These are phyloP conservation scores for Sciurus vulgaris DNA, from an alignment of 2,797 vertebrate genomes.

Conservation along the genomic window DNA sequence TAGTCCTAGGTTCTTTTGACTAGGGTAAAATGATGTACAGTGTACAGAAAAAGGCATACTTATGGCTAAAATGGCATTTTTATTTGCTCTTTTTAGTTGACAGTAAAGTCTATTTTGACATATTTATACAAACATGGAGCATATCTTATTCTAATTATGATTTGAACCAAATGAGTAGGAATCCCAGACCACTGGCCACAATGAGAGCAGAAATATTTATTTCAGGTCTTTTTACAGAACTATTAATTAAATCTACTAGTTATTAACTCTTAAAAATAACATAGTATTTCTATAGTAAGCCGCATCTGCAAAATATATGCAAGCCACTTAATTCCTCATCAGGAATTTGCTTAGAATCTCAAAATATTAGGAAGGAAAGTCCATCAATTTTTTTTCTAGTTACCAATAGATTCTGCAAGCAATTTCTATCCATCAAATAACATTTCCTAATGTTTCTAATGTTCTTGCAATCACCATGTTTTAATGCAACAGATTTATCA, in stretches of 20 bases:
- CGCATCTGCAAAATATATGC: neutral
- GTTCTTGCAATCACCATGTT: constrained; percentile 45
- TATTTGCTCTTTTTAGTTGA: no score
- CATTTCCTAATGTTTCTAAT: constrained; percentile 5
- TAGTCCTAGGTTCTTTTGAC: neutral
- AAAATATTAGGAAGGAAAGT: constrained; percentile 1
- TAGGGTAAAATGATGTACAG: no score
- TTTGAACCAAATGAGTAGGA: neutral
- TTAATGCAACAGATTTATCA: constrained; percentile 70
- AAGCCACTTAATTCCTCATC: neutral
- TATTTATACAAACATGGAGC: no score
- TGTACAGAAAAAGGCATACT: neutral
- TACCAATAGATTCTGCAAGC: constrained; percentile 39
- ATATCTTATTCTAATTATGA: neutral
- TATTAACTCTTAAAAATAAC: constrained; percentile 16
- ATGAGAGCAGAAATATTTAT: neutral
- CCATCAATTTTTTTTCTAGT: constrained; percentile 1
- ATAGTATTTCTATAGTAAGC: constrained; percentile 14
- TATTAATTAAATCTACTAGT: neutral
- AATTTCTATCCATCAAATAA: constrained; percentile 59
- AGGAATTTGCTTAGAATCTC: constrained; percentile 41
- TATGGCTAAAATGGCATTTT: neutral
- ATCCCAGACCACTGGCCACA: neutral
- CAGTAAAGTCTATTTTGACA: no score
- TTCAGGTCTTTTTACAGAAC: neutral